These are phyloP conservation scores for Sylvia atricapilla DNA, from an alignment of 2,113 vertebrate genomes.

Conservation along the genomic window DNA sequence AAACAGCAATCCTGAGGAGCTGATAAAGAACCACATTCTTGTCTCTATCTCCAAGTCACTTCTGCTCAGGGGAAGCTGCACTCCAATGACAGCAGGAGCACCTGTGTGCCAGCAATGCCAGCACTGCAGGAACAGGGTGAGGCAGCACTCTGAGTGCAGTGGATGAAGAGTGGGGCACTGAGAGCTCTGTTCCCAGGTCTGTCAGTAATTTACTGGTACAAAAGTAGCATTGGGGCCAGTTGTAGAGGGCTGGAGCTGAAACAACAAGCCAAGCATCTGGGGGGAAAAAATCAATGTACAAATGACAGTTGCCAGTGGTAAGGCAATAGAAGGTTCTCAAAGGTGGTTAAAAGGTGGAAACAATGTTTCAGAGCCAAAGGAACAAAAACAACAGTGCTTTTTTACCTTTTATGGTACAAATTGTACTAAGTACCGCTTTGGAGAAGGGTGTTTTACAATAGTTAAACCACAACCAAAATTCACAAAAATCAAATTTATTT, in stretches of 20 bases:
- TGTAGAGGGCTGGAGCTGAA: neutral
- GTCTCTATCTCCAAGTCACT: rapidly evolving
- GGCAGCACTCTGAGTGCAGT: neutral
- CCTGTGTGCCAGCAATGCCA: rapidly evolving
- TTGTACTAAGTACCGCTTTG: neutral
- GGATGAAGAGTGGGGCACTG: neutral
- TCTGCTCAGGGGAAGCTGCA: neutral
- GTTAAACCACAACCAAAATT: neutral
- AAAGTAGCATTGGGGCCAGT: neutral
- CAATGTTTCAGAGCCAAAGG: neutral
- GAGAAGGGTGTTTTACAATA: neutral
- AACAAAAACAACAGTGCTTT: neutral
- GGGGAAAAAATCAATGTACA: neutral
- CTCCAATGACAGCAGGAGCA: neutral
- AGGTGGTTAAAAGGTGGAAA: neutral
- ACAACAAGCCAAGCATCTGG: neutral
- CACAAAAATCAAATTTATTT: neutral
- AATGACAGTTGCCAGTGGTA: neutral
- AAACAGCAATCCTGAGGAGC: neutral
- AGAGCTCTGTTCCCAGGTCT: neutral
- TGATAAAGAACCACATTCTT: neutral
- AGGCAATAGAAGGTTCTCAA: neutral
- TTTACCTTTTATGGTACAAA: neutral
- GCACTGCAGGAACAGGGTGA: neutral
- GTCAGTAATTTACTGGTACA: neutral